Evolutionary conservation across 1,140 invertebrate species (phyloP), one percentile per base, ranked within the genome.

Genomic region (Cherax destructor): DNA sequence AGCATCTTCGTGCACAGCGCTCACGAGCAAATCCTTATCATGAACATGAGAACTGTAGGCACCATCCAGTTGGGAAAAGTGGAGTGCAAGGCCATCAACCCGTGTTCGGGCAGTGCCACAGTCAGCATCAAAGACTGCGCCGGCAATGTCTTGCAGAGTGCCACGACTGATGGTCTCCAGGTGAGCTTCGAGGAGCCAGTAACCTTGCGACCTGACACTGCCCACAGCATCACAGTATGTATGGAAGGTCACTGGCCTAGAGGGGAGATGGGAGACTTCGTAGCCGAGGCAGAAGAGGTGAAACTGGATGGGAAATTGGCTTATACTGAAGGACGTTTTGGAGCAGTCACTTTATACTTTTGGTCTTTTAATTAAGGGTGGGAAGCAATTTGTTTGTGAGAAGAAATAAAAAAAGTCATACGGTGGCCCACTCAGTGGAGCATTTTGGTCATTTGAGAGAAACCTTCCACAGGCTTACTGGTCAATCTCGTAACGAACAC

Each of bases 201-300:
- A 59, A 30, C 83, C 7, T 24, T 91, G 30, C 11, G 11, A n/a
- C 69, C 81, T 21, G 77, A 85, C 59, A 56, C 30, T 9, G 10
- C 61, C 47, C 83, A 91, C 89, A 85, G 83, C 89, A 56, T 91
- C 52, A 91, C 89, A 41, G 89, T 91, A 21, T 61, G 81, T 72
- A 52, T 91, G 89, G 89, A 91, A 74, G 89, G 89, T 4, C 89
- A 91, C 89, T 91, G 89, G 89, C 89, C 89, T 5, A 56, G 89
- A 21, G 89, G 89, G 18, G 89, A 91, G 61, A 72, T 91, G 74
- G 89, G 89, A 6, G 89, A 91, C 50, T 84, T 85, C 89, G n/a
- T 79, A 1, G 83, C 83, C 83, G 18, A 24, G 13, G 50, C 77
- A 9, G 89, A 85, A 13, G 89, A 85, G 80, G 77, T 91, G 3